phyloP scores from a whole-genome alignment of 35 echinoderm and acorn worm species.

The Heliocidaris tuberculata region DNA sequence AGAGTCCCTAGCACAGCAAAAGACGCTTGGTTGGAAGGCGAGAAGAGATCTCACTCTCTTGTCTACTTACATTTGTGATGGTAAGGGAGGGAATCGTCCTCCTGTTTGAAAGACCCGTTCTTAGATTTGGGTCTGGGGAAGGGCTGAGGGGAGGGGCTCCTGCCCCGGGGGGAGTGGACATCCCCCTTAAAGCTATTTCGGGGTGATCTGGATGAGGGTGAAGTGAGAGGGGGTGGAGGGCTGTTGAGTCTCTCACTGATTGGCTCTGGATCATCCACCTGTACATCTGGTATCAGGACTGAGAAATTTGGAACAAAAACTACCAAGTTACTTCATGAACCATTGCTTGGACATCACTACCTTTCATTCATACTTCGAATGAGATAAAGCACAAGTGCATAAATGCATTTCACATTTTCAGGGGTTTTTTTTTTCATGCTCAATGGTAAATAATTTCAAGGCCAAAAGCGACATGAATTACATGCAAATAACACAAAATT shows the following conservation, averaged over 20 bases:
- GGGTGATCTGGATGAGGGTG: slow-evolving; percentile 33
- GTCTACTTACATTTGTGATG: slow-evolving; percentile 49
- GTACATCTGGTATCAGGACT: slow-evolving; percentile 21
- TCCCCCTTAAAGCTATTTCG: slow-evolving; percentile 35
- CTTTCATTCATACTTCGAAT: too few species aligned
- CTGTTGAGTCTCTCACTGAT: not conserved
- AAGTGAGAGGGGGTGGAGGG: slow-evolving; percentile 11
- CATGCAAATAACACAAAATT: not conserved
- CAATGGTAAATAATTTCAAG: not conserved
- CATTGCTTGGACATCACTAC: not conserved
- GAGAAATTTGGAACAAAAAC: not conserved
- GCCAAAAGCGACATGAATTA: not conserved
- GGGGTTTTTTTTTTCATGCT: not conserved
- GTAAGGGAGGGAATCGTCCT: slow-evolving; percentile 40
- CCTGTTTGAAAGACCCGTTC: not conserved
- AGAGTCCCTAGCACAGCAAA: slow-evolving; percentile 3
- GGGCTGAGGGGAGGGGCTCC: slow-evolving; percentile 44
- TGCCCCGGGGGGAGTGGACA: not conserved
- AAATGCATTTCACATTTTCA: not conserved
- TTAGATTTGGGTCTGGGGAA: slow-evolving; percentile 38
- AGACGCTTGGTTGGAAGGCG: not conserved
- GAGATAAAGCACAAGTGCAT: not conserved
- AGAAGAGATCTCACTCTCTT: slow-evolving; percentile 14
- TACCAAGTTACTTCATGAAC: not conserved
- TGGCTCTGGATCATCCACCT: not conserved